Evolutionary conservation across 2,113 vertebrate species (phyloP).

Genomic region (Gymnarchus niloticus): DNA sequence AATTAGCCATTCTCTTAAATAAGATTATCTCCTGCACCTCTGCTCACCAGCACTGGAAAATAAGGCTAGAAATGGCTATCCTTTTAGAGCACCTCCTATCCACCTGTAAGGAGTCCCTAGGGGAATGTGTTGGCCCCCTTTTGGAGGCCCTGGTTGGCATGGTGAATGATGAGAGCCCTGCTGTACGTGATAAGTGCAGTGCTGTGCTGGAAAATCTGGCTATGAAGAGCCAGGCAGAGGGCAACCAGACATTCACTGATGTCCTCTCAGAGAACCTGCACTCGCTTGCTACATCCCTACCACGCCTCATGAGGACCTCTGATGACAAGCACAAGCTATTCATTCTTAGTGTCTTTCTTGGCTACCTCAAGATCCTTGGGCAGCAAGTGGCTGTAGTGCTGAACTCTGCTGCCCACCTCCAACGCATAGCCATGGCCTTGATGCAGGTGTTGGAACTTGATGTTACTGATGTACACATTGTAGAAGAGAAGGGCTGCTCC

Average conservation of each 20-base stretch:
- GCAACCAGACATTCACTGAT: slow-evolving; percentile 65
- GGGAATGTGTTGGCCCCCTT: slow-evolving; percentile 63
- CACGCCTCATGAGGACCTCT: slow-evolving; percentile 81
- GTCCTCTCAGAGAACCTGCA: slow-evolving; percentile 85
- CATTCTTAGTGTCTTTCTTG: slow-evolving; percentile 73
- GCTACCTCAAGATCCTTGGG: slow-evolving; percentile 85
- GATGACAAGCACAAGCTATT: slow-evolving; percentile 80
- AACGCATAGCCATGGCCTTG: slow-evolving; percentile 80
- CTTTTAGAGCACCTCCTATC: slow-evolving; percentile 66
- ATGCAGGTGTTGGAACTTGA: slow-evolving; percentile 88
- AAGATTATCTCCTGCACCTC: slow-evolving; percentile 72
- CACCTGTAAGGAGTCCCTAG: slow-evolving; percentile 68
- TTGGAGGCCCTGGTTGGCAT: slow-evolving; percentile 79
- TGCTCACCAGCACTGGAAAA: slow-evolving; percentile 84
- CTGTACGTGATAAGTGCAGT: slow-evolving; percentile 64
- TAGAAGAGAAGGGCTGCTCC: slow-evolving; percentile 66
- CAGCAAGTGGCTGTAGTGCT: slow-evolving; percentile 69
- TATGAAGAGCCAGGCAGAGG: slow-evolving; percentile 49
- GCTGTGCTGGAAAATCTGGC: slow-evolving; percentile 58
- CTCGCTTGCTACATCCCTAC: slow-evolving; percentile 75
- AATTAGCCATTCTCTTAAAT: slow-evolving; percentile 67
- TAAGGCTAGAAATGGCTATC: slow-evolving; percentile 71
- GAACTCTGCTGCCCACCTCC: slow-evolving; percentile 73
- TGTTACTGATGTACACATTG: slow-evolving; percentile 72
- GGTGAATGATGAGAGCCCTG: slow-evolving; percentile 70